Conservation (phyloP, 1,140 invertebrate genomes). For the Cherax quadricarinatus region DNA sequence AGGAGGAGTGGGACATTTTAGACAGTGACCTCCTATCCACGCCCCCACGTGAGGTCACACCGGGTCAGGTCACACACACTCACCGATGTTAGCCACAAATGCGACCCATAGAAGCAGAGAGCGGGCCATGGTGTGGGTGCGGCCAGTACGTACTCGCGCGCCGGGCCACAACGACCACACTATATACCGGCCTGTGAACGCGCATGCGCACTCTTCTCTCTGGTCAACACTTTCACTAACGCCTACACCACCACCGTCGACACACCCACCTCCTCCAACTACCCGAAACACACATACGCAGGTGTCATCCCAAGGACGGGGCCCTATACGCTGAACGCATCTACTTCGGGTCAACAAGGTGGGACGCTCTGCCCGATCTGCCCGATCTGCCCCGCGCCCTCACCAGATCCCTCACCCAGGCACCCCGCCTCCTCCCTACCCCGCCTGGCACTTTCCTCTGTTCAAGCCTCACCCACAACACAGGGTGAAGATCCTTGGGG, state of each 20-base stretch:
- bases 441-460: not conserved
- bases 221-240: constrained; percentile 1
- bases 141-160: not conserved
- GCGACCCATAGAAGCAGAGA: not conserved
- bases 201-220: not conserved
- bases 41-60: not conserved
- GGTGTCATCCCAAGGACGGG: not conserved
- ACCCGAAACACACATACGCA: not conserved
- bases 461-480: not conserved
- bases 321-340: not conserved
- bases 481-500: too few relatives aligned
- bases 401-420: not conserved
- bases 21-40: not conserved
- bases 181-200: not conserved
- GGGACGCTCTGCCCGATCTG: too few relatives aligned
- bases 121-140: not conserved
- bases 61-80: not conserved
- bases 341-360: not conserved
- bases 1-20: not conserved
- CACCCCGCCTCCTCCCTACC: not conserved
- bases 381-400: too few relatives aligned
- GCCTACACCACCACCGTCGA: not conserved
- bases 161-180: not conserved
- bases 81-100: not conserved
- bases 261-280: not conserved